Conservation (phyloP, 1,140 invertebrate genomes). For the Bicyclus anynana region DNA sequence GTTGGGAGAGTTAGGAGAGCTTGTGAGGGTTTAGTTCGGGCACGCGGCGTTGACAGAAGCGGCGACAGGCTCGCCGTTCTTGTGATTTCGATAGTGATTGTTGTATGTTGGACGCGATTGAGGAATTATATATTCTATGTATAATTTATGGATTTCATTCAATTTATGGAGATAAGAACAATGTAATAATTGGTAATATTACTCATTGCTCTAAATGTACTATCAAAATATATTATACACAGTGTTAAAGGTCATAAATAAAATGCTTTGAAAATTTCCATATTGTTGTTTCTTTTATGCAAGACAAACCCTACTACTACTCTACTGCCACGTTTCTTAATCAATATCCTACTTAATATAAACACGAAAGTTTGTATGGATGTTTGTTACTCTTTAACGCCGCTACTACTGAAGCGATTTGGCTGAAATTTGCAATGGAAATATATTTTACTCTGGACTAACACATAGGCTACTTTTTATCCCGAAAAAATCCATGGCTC, state of each 20-base stretch:
- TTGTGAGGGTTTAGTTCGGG: conserved; percentile 20
- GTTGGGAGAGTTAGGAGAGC: background rate
- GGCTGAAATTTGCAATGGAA: too few relatives aligned
- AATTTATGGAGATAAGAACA: conserved; percentile 73
- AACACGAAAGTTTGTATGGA: too few relatives aligned
- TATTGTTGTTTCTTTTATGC: conserved; percentile 50
- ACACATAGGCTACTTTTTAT: too few relatives aligned
- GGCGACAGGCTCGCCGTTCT: conserved; percentile 25
- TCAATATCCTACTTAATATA: too few relatives aligned
- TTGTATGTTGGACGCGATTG: conserved; percentile 72
- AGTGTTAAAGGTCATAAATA: conserved; percentile 78
- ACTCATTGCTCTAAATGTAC: conserved; percentile 77
- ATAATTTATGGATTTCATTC: conserved; percentile 75
- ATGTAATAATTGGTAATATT: conserved; percentile 77
- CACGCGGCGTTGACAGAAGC: conserved; percentile 21
- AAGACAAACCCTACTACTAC: background rate
- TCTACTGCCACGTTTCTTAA: background rate
- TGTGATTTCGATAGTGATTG: conserved; percentile 69
- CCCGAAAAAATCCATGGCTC: too few relatives aligned
- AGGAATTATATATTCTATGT: conserved; percentile 72
- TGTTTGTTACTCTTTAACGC: too few relatives aligned
- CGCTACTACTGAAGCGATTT: too few relatives aligned
- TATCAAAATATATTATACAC: conserved; percentile 78
- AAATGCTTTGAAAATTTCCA: conserved; percentile 77
- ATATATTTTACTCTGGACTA: too few relatives aligned